Base-by-base conservation (phyloP, 1,140 invertebrate genomes). In the Diprion similis region DNA sequence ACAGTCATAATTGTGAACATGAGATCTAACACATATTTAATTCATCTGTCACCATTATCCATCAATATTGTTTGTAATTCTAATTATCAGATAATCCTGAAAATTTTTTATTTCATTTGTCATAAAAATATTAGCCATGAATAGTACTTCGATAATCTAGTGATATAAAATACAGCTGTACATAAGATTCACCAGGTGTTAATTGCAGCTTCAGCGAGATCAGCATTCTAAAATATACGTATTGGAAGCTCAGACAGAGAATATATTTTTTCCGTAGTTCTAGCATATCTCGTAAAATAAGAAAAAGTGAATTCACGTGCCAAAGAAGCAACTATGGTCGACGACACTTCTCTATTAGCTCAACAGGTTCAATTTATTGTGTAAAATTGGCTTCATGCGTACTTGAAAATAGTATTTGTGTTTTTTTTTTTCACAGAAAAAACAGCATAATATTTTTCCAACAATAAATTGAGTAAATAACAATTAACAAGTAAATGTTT, bases 251-350 rank as follows among this genome's bases (percentile, higher is more conserved):
- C 51, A 8, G 11, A 59, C 51, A 59, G 51, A 59, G 51, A 59
- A 59, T 59, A 59, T 59, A 59, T 59, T 59, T 59, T 37, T 59
- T 59, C 51, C 51, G 51, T 59, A 59, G 51, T 13, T 59, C 1
- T 59, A 59, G 51, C 51, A 59, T 59, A 59, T 59, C 51, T 59
- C 51, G 51, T 59, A 59, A 59, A n/a, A 13, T 66, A 79, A 77
- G 45, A 71, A 81, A 81, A 82, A 79, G 85, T 88, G 86, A 87
- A 88, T 88, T 88, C 86, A 83, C 77, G 86, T 88, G 86, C 86
- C 86, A 88, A 88, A 86, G 71, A 80, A 77, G 79, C 77, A 76
- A 77, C 69, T 59, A 59, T 70, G 71, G 37, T 19, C 11, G 1
- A 68, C 11, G 17, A 68, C 66, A n/a, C 19, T 68, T 13, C 37